These are phyloP conservation scores for Pilophorus perplexus DNA, from an alignment of 2,888 invertebrate genomes.

Conservation along the genomic window DNA sequence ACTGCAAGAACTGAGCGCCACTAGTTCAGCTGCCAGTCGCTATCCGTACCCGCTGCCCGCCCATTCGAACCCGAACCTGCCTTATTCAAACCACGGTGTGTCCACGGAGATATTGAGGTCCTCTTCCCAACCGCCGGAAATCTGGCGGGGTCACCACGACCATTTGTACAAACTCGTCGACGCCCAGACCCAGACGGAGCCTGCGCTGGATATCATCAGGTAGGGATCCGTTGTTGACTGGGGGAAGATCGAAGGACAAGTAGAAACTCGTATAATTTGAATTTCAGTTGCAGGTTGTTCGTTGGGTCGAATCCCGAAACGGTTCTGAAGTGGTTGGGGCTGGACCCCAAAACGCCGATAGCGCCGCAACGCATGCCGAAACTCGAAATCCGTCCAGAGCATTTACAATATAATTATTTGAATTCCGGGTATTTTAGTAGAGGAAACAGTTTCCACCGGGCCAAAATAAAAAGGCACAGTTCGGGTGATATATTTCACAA, in stretches of 20 bases:
- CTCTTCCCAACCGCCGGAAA: slow-evolving; percentile 81
- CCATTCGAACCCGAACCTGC: slow-evolving; percentile 79
- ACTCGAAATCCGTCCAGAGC: slow-evolving; percentile 38
- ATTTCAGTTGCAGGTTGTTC: slow-evolving; percentile 52
- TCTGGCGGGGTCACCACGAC: slow-evolving; percentile 58
- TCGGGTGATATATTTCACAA: slow-evolving; percentile 30
- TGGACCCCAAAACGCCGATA: slow-evolving; percentile 58
- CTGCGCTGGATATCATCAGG: slow-evolving; percentile 61
- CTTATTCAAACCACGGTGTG: slow-evolving; percentile 54
- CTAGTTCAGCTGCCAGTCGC: slow-evolving; percentile 54
- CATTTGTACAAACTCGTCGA: slow-evolving; percentile 37
- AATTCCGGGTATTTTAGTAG: slow-evolving; percentile 15
- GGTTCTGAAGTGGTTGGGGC: slow-evolving; percentile 69
- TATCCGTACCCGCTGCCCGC: slow-evolving; percentile 60
- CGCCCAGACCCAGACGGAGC: slow-evolving; percentile 59
- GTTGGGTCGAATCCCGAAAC: slow-evolving; percentile 70
- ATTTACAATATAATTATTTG: slow-evolving; percentile 33
- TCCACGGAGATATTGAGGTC: slow-evolving; percentile 63
- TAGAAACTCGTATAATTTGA: neutral
- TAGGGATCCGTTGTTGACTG: slow-evolving; percentile 49
- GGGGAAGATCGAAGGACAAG: neutral
- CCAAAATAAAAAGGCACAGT: slow-evolving; percentile 30
- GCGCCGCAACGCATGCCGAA: slow-evolving; percentile 23
- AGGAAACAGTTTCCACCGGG: slow-evolving; percentile 29
- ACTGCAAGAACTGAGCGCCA: slow-evolving; percentile 75